Conservation (phyloP, 1,140 invertebrate species). For the Pectinophora gossypiella region DNA sequence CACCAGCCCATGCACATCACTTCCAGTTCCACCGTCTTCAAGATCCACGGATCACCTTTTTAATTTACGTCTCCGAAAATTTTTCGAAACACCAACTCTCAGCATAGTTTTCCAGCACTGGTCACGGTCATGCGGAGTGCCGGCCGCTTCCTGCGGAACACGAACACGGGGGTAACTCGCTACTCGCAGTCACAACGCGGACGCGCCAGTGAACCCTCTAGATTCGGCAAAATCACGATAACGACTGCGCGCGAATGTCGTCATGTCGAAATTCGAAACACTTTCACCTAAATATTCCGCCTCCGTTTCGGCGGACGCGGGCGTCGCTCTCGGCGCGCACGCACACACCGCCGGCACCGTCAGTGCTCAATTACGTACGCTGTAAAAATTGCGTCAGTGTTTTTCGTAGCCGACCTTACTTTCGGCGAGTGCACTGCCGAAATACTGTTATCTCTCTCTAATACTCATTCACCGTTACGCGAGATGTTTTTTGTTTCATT, state of each 20-base stretch:
- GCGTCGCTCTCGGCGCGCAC: constrained; percentile 72
- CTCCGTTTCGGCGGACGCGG: constrained; percentile 71
- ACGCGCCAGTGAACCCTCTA: constrained; percentile 53
- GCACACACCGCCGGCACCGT: constrained; percentile 57
- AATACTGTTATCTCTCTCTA: constrained; percentile 72
- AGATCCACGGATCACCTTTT: constrained; percentile 62
- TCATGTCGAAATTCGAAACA: constrained; percentile 75
- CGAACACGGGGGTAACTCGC: constrained; percentile 33
- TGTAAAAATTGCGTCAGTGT: constrained; percentile 74
- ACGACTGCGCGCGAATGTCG: constrained; percentile 73
- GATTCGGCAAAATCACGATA: constrained; percentile 74
- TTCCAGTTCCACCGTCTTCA: constrained; percentile 50
- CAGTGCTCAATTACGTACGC: constrained; percentile 68
- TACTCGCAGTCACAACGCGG: constrained; percentile 20
- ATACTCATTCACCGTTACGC: constrained; percentile 57
- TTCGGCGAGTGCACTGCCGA: constrained; percentile 51
- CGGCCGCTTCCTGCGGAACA: constrained; percentile 57
- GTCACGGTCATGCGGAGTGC: constrained; percentile 46
- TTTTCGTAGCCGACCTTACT: constrained; percentile 69
- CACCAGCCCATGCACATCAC: constrained; percentile 55
- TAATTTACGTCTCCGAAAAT: constrained; percentile 65
- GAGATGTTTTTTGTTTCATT: constrained; percentile 60
- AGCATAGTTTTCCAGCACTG: constrained; percentile 63
- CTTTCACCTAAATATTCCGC: constrained; percentile 75
- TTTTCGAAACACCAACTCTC: constrained; percentile 59